These are phyloP conservation scores for Bombus impatiens DNA, from an alignment of 1,140 invertebrate genomes.

Conservation along the genomic window DNA sequence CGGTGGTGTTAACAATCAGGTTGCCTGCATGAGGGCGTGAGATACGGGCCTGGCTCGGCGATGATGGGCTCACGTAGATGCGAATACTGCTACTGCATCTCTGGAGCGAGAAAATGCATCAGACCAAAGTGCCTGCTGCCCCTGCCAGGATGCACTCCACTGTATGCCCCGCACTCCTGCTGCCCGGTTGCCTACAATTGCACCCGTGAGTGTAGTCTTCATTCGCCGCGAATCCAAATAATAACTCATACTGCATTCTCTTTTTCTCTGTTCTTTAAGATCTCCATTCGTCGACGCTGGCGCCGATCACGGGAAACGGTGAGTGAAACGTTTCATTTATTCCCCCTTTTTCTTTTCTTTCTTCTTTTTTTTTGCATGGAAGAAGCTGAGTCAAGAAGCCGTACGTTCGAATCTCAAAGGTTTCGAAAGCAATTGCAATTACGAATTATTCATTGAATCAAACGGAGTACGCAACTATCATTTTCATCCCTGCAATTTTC, in stretches of 20 bases:
- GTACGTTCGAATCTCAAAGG: not conserved
- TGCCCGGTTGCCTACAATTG: constrained; percentile 94
- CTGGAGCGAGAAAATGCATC: constrained; percentile 89
- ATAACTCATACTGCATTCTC: constrained; percentile 27
- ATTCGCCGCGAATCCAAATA: not conserved
- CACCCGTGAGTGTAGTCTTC: constrained; percentile 78
- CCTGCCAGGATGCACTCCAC: constrained; percentile 87
- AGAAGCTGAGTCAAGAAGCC: not conserved
- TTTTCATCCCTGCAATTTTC: not conserved
- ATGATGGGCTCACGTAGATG: constrained; percentile 90
- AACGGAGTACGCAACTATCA: not conserved
- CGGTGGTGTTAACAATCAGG: constrained; percentile 80
- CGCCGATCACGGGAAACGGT: constrained; percentile 73
- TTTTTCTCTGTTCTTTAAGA: constrained; percentile 64
- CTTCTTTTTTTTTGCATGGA: not conserved
- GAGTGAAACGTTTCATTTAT: constrained; percentile 52
- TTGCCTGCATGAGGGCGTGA: constrained; percentile 88
- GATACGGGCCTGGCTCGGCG: constrained; percentile 92
- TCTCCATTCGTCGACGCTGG: constrained; percentile 72
- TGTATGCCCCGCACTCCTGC: constrained; percentile 88
- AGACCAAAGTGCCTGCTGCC: constrained; percentile 91
- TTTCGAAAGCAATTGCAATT: not conserved
- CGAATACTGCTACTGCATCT: constrained; percentile 94
- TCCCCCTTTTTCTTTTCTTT: not conserved
- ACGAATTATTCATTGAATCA: not conserved